Conservation (phyloP, 2,797 vertebrate species). For the Tauraco hartlaubi region DNA sequence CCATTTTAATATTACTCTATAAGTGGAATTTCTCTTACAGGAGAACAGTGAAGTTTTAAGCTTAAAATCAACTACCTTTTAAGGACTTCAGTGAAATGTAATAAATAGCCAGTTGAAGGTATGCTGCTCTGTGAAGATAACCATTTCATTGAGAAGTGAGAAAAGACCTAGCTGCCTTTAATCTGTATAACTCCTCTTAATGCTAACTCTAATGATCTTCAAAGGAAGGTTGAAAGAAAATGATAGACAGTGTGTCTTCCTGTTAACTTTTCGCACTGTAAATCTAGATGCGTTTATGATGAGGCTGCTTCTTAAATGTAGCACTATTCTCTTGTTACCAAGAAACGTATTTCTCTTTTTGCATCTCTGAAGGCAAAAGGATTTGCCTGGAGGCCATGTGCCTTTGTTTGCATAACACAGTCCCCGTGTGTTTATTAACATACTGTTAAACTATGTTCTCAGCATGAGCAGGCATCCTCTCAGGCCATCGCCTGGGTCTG, state of each 20-base stretch:
- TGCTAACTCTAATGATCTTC: conserved; percentile 62
- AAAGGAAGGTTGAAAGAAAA: conserved; percentile 53
- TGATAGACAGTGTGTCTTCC: background rate
- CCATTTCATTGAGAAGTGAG: conserved; percentile 21
- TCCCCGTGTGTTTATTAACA: conserved; percentile 80
- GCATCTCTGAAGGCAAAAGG: background rate
- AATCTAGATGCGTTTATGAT: background rate
- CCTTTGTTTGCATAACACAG: conserved; percentile 78
- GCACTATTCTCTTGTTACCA: background rate
- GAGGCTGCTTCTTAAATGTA: background rate
- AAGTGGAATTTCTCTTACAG: background rate
- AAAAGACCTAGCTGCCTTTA: conserved; percentile 41
- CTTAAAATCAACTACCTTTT: conserved; percentile 24
- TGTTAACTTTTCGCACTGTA: conserved; percentile 13
- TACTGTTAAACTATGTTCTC: conserved; percentile 68
- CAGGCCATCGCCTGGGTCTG: conserved; percentile 54
- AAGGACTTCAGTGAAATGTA: conserved; percentile 38
- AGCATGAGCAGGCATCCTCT: conserved; percentile 69
- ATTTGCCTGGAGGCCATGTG: conserved; percentile 42
- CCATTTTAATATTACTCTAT: background rate
- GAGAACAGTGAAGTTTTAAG: conserved; percentile 23
- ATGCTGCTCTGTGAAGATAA: conserved; percentile 32
- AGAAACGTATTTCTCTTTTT: background rate
- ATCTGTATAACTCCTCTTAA: conserved; percentile 60
- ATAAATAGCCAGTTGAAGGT: conserved; percentile 53